These are phyloP conservation scores for Myotis vivesi DNA, from an alignment of 2,797 vertebrate genomes.

Conservation along the genomic window DNA sequence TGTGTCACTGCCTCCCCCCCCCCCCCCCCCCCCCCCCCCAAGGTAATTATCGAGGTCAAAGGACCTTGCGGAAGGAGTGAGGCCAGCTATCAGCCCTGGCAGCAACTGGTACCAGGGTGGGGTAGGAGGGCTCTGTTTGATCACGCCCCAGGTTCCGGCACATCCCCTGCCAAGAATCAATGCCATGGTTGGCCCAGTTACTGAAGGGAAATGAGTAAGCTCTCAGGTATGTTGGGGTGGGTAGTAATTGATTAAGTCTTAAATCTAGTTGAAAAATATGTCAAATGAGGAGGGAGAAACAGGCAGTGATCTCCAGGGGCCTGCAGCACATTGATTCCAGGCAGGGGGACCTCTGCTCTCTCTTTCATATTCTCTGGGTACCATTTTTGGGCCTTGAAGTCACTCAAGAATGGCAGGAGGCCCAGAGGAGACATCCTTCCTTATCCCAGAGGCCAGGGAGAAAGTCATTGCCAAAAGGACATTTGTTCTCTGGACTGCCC, in stretches of 20 bases:
- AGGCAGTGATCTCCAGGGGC: not conserved
- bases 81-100: not conserved
- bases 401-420: not conserved
- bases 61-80: not conserved
- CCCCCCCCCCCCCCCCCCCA: fast-evolving
- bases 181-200: not conserved
- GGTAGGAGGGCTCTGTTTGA: not conserved
- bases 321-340: not conserved
- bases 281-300: not conserved
- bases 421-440: not conserved
- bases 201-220: not conserved
- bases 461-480: not conserved
- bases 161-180: not conserved
- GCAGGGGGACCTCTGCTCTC: not conserved
- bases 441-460: not conserved
- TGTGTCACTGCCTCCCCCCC: not conserved
- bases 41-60: not conserved
- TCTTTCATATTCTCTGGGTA: not conserved
- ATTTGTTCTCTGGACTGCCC: not conserved
- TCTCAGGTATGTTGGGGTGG: not conserved
- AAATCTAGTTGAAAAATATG: not conserved
- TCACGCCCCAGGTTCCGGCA: not conserved
- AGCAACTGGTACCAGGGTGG: not conserved
- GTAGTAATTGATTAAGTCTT: not conserved
- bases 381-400: not conserved